Conservation (phyloP, 2,888 invertebrate species). For the Drosophila picticornis region DNA sequence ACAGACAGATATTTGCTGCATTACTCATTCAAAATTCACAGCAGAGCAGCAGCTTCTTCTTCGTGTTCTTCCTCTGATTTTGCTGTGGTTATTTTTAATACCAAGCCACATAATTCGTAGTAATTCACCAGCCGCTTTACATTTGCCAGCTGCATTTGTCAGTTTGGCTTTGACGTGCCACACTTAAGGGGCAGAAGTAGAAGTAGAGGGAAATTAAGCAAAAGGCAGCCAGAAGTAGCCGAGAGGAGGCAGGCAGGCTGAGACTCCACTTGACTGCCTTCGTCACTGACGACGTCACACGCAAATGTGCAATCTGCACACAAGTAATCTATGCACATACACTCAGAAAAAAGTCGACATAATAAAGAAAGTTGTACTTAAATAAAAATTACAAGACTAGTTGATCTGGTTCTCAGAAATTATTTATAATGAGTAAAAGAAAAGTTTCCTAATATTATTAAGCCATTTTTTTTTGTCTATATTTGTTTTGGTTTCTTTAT, state of each 20-base stretch:
- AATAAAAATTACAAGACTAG: background rate
- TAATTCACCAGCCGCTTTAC: constrained; percentile 72
- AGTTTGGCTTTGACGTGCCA: constrained; percentile 53
- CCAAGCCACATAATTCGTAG: constrained; percentile 78
- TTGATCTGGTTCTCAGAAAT: background rate
- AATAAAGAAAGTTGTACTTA: background rate
- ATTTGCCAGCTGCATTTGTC: constrained; percentile 71
- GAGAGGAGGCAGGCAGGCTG: background rate
- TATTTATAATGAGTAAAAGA: background rate
- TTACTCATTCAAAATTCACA: constrained; percentile 62
- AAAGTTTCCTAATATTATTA: background rate
- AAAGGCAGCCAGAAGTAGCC: background rate
- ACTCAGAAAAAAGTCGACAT: background rate
- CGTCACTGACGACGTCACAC: constrained; percentile 50
- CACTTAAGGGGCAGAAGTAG: constrained; percentile 7
- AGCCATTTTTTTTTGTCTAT: background rate
- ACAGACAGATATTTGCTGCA: constrained; percentile 27
- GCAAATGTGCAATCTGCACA: constrained; percentile 65
- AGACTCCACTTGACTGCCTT: constrained; percentile 44
- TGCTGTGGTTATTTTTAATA: constrained; percentile 73
- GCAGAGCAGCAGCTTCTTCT: constrained; percentile 12
- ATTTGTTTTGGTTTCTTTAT: too few relatives aligned
- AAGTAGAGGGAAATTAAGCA: background rate
- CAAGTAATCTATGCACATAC: background rate
- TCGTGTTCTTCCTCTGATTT: constrained; percentile 11